Conservation (phyloP, 2,113 vertebrate genomes). For the Rhabdornis inornatus region DNA sequence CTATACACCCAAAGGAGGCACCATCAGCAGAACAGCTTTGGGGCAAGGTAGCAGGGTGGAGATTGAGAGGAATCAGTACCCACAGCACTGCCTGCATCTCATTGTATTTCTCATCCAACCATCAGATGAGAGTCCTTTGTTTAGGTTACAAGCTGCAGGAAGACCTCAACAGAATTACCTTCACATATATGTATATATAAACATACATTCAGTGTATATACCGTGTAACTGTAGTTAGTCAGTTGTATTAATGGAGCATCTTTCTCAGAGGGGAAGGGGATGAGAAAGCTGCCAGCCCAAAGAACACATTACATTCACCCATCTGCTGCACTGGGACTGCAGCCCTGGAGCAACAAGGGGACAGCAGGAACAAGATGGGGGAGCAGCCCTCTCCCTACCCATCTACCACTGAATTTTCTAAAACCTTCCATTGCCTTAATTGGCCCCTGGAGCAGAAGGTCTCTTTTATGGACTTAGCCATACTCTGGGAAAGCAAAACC, state of each 20-base stretch:
- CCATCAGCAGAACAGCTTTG: not conserved
- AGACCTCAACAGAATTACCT: not conserved
- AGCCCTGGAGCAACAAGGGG: not conserved
- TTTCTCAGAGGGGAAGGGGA: not conserved
- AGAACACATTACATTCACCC: not conserved
- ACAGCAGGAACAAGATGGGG: not conserved
- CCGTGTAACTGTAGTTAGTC: not conserved
- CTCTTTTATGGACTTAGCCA: not conserved
- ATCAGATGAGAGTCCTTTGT: rapidly evolving
- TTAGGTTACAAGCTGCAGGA: not conserved
- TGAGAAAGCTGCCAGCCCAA: not conserved
- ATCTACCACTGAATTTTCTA: not conserved
- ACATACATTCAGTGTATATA: not conserved
- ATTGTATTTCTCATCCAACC: not conserved
- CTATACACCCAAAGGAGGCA: not conserved
- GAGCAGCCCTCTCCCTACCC: not conserved
- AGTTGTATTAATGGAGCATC: not conserved
- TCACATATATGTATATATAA: not conserved
- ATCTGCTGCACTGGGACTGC: not conserved
- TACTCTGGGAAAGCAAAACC: not conserved
- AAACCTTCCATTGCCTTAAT: not conserved
- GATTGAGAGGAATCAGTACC: not conserved
- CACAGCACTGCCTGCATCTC: not conserved
- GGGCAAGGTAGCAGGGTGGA: rapidly evolving
- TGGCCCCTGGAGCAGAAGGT: not conserved